phyloP scores from a whole-genome alignment of 1,140 invertebrate species.

The Heliconius eleuchia region DNA sequence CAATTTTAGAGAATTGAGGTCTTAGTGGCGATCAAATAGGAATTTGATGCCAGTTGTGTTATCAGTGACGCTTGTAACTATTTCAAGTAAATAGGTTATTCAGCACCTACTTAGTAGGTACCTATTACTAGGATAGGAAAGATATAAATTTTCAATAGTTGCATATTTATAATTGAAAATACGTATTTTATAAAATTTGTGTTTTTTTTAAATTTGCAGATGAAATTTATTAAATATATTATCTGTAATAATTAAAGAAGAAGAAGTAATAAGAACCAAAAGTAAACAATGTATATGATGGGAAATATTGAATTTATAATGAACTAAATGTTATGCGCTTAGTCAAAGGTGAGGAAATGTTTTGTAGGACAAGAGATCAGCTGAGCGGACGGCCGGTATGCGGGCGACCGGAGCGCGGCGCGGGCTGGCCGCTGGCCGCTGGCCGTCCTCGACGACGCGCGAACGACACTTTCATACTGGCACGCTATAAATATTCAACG shows the following conservation, averaged over 20 bases:
- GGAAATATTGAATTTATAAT: neutral
- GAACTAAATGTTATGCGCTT: constrained; percentile 40
- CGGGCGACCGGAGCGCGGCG: constrained; percentile 40
- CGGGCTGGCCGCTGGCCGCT: constrained; percentile 29
- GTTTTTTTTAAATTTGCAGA: neutral
- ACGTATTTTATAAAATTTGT: too few relatives aligned
- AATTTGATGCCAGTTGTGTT: constrained; percentile 26
- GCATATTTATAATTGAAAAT: too few relatives aligned
- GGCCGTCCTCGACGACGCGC: constrained; percentile 42
- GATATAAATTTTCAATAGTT: too few relatives aligned
- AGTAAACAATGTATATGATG: neutral
- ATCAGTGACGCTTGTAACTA: constrained; percentile 32
- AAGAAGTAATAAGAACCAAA: too few relatives aligned
- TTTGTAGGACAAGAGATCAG: constrained; percentile 65
- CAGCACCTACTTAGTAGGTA: neutral
- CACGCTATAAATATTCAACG: constrained; percentile 76
- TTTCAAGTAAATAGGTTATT: constrained; percentile 26
- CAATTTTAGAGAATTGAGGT: constrained; percentile 24
- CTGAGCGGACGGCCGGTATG: constrained; percentile 56
- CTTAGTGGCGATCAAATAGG: constrained; percentile 33
- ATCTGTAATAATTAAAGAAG: neutral
- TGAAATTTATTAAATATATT: neutral
- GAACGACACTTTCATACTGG: constrained; percentile 70
- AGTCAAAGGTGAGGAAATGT: constrained; percentile 46
- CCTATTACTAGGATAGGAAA: neutral